Percentiles rank a stretch among this genome's conserved stretches.
phyloP scores from a whole-genome alignment of 2,113 vertebrate species.

The Cynocephalus volans region DNA sequence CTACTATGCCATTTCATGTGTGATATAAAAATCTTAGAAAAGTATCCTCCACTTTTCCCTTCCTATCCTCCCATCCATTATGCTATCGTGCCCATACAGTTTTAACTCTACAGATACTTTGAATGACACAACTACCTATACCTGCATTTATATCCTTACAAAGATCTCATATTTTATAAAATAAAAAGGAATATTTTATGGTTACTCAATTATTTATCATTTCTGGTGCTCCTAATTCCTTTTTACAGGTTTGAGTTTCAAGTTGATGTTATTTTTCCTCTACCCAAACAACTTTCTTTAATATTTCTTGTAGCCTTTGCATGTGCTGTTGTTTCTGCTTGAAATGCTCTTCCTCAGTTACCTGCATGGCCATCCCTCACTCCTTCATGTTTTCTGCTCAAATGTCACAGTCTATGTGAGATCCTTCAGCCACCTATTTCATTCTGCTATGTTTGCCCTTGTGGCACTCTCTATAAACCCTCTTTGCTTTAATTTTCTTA shows the following conservation, averaged over 20 bases:
- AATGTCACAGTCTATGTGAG: not conserved
- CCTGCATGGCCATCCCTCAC: not conserved
- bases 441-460: not conserved
- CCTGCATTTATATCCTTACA: not conserved
- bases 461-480: not conserved
- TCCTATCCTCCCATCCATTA: not conserved
- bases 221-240: not conserved
- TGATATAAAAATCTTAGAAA: not conserved
- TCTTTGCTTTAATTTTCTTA: not conserved
- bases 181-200: not conserved
- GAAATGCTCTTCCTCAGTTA: not conserved
- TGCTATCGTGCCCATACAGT: not conserved
- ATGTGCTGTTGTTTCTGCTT: not conserved
- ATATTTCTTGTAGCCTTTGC: not conserved
- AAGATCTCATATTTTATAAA: not conserved
- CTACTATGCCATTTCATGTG: not conserved
- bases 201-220: not conserved
- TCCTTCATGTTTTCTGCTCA: not conserved
- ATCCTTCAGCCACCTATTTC: not conserved
- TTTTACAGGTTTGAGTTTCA: not conserved
- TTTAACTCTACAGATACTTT: not conserved
- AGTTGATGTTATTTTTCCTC: not conserved
- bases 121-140: not conserved
- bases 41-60: not conserved
- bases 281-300: not conserved